A percentile compares a stretch with the other conserved stretches of the same genome.
These are phyloP conservation scores for Opisthocomus hoazin DNA, from an alignment of 2,113 vertebrate genomes.

Conservation along the genomic window DNA sequence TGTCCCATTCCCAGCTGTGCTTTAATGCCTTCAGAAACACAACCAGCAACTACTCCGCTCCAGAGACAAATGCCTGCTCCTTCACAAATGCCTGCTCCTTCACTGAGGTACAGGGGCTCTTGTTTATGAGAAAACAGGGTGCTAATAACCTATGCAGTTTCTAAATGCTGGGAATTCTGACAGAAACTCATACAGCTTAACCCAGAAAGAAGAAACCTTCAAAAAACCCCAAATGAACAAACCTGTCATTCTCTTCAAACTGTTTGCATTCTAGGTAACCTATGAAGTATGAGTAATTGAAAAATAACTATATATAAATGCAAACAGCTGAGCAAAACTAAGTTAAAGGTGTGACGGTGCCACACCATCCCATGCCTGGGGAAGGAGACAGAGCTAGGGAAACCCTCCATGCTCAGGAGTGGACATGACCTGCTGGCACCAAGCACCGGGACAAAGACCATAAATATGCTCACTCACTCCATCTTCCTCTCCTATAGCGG, in stretches of 20 bases:
- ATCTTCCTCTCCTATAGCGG: background rate
- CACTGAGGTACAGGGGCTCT: background rate
- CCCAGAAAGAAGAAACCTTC: background rate
- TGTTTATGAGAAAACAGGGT: background rate
- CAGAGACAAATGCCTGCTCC: background rate
- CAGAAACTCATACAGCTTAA: background rate
- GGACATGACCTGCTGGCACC: fast-evolving
- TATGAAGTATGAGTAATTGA: background rate
- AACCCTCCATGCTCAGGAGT: background rate
- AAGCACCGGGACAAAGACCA: fast-evolving
- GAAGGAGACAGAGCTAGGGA: background rate
- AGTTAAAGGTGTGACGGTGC: background rate
- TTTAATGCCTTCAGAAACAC: background rate
- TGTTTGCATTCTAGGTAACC: background rate
- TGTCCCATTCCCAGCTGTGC: background rate
- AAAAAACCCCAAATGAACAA: background rate
- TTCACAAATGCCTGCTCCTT: background rate
- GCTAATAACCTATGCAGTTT: background rate
- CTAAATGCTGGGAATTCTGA: background rate
- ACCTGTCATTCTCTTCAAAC: background rate
- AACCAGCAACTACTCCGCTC: background rate
- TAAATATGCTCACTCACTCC: background rate
- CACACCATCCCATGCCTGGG: background rate
- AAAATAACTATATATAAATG: background rate
- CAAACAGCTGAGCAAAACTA: background rate